phyloP scores from a whole-genome alignment of 2,113 vertebrate genomes.

The Bubalus kerabau region DNA sequence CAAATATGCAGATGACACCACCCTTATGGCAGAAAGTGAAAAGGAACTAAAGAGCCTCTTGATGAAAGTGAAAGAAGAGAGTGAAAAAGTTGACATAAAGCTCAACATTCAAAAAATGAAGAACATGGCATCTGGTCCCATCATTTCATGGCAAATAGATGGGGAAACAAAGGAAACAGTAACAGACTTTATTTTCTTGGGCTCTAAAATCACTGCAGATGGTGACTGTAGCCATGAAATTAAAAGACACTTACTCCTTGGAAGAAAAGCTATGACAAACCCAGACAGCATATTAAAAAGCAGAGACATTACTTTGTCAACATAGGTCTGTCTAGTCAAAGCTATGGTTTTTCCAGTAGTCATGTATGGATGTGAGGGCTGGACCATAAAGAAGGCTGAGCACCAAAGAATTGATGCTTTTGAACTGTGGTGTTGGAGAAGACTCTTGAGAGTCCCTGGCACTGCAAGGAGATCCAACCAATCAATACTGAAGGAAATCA shows the following conservation, averaged over 20 bases:
- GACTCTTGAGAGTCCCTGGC: neutral
- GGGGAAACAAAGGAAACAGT: neutral
- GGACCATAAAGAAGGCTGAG: neutral
- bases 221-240: neutral
- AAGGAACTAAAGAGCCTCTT: neutral
- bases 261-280: neutral
- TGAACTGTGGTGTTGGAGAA: neutral
- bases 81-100: neutral
- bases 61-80: neutral
- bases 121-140: neutral
- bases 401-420: fast-evolving
- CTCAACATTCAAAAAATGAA: neutral
- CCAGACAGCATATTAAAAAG: neutral
- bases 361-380: neutral
- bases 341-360: neutral
- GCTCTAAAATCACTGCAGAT: neutral
- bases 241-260: neutral
- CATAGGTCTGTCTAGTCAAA: neutral
- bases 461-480: neutral
- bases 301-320: neutral
- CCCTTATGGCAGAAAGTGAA: neutral
- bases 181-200: neutral
- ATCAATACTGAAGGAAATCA: neutral
- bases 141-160: neutral
- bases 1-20: neutral